phyloP scores from a whole-genome alignment of 1,140 invertebrate genomes.

The Platyscapa corneri region DNA sequence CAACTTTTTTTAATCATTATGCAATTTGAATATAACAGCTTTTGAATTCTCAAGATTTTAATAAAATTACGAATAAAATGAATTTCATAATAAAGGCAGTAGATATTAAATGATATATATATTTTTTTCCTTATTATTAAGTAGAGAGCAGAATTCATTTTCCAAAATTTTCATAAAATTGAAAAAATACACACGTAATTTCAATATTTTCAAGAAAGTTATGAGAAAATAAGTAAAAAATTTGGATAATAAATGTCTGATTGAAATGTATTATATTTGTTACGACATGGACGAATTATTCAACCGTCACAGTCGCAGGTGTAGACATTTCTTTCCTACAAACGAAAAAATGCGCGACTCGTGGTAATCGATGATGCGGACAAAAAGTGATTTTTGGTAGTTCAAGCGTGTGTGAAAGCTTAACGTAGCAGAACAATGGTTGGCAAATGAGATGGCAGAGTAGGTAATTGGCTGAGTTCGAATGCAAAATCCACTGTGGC shows the following conservation, averaged over 20 bases:
- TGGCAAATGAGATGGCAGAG: conserved; percentile 47
- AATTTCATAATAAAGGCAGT: too few species aligned
- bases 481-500: conserved; percentile 5
- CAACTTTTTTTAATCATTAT: too few species aligned
- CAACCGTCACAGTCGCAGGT: background rate
- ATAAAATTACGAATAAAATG: too few species aligned
- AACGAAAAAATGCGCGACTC: background rate
- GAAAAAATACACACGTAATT: background rate
- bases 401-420: background rate
- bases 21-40: too few species aligned
- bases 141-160: too few species aligned
- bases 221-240: conserved; percentile 3
- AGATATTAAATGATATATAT: too few species aligned
- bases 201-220: conserved; percentile 8
- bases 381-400: conserved; percentile 45
- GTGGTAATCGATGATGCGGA: background rate
- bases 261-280: conserved; percentile 29
- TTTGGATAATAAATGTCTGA: conserved; percentile 16
- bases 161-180: background rate
- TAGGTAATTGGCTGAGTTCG: conserved; percentile 29
- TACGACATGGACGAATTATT: conserved; percentile 4
- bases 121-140: too few species aligned
- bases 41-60: too few species aligned
- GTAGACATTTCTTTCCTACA: conserved; percentile 5
- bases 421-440: conserved; percentile 40